phyloP scores from a whole-genome alignment of 2,888 invertebrate genomes.

The Hydropsyche betteni region DNA sequence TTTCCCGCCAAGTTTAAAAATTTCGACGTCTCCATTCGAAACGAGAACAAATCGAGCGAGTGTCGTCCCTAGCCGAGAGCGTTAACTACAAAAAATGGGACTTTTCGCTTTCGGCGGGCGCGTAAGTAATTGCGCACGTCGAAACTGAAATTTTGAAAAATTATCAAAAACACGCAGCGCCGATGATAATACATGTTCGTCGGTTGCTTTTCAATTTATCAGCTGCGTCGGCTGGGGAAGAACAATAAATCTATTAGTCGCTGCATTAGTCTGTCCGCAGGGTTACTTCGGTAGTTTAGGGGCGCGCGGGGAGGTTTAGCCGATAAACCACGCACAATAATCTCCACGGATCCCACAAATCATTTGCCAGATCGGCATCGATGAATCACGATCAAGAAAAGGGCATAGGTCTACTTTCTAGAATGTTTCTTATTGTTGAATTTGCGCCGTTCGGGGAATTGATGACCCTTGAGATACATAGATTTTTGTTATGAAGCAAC shows the following conservation, averaged over 20 bases:
- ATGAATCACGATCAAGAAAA: not conserved
- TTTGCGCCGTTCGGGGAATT: too few relatives aligned
- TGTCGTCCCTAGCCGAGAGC: too few relatives aligned
- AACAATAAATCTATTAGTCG: conserved; percentile 38
- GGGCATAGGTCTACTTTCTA: too few relatives aligned
- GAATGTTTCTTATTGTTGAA: too few relatives aligned
- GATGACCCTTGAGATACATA: too few relatives aligned
- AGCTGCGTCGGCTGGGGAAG: not conserved
- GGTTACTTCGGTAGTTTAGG: conserved; percentile 34
- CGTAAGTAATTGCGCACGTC: conserved; percentile 5
- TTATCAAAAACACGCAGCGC: not conserved
- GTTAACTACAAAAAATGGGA: not conserved
- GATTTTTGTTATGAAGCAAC: too few relatives aligned
- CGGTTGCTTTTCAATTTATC: conserved; percentile 16
- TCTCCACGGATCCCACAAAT: conserved; percentile 37
- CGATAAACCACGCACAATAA: conserved; percentile 51
- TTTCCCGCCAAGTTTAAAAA: too few relatives aligned
- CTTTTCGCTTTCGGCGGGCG: not conserved
- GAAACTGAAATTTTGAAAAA: conserved; percentile 12
- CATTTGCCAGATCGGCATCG: conserved; percentile 22
- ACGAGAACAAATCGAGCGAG: too few relatives aligned
- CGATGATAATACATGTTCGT: conserved; percentile 1
- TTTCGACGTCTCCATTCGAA: too few relatives aligned
- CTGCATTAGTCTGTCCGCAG: conserved; percentile 42
- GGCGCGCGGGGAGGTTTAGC: conserved; percentile 40